These are phyloP conservation scores for Trichogramma evanescens DNA, from an alignment of 2,888 invertebrate genomes.

Conservation along the genomic window DNA sequence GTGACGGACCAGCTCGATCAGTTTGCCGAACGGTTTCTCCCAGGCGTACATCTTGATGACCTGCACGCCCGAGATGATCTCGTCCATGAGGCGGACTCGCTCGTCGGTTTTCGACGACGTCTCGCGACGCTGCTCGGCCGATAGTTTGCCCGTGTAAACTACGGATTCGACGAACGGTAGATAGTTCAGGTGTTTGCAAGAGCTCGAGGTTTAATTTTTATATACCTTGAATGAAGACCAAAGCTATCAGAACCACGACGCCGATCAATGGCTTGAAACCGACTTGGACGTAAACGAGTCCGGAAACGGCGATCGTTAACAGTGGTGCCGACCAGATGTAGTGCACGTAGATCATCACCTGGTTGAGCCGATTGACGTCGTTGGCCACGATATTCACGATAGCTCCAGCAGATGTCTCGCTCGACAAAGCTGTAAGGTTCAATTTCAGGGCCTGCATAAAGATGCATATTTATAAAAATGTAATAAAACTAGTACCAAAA, in stretches of 20 bases:
- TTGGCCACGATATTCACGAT: slow-evolving; percentile 61
- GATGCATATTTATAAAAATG: too few species aligned
- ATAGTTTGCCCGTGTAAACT: slow-evolving; percentile 44
- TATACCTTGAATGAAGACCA: neutral
- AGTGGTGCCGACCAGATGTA: slow-evolving; percentile 86
- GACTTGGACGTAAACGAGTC: slow-evolving; percentile 69
- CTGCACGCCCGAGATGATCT: slow-evolving; percentile 65
- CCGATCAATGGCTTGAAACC: slow-evolving; percentile 77
- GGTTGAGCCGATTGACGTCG: slow-evolving; percentile 89
- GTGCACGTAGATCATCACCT: slow-evolving; percentile 82
- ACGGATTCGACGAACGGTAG: too few species aligned
- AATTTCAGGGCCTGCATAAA: slow-evolving; percentile 39
- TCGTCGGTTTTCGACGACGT: slow-evolving; percentile 63
- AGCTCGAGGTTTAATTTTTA: neutral
- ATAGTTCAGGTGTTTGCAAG: too few species aligned
- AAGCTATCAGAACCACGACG: slow-evolving; percentile 80
- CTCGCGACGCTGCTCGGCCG: slow-evolving; percentile 48
- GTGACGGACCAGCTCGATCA: slow-evolving; percentile 56
- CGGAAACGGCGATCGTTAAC: slow-evolving; percentile 61
- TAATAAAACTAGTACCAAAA: too few species aligned
- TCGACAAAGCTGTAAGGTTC: slow-evolving; percentile 53
- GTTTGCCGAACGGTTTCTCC: slow-evolving; percentile 63
- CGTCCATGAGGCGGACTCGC: slow-evolving; percentile 72
- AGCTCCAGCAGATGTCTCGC: slow-evolving; percentile 63
- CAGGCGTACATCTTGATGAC: slow-evolving; percentile 76